Conservation (phyloP, 2,888 invertebrate species). For the Erebia epiphron region DNA sequence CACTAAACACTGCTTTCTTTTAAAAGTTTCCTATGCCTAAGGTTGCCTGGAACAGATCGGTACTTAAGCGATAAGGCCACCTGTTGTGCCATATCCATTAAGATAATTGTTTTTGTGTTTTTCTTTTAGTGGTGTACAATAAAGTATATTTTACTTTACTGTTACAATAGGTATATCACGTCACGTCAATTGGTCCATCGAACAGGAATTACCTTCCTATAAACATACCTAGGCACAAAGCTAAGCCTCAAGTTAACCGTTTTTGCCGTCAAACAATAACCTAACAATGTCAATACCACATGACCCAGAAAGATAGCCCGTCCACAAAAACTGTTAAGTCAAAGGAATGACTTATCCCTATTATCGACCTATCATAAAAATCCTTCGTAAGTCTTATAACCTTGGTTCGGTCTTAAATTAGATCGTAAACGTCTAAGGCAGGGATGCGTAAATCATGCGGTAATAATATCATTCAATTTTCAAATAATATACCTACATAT, state of each 20-base stretch:
- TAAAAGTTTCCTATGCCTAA: too few species aligned
- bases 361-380: constrained; percentile 7
- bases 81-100: too few species aligned
- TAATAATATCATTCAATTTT: not conserved
- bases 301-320: constrained; percentile 9
- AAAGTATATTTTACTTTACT: too few species aligned
- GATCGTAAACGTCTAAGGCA: constrained; percentile 1
- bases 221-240: not conserved
- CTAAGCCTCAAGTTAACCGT: not conserved
- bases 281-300: not conserved
- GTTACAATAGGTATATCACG: too few species aligned
- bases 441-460: not conserved
- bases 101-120: too few species aligned
- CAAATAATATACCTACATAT: not conserved
- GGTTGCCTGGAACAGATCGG: too few species aligned
- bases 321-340: constrained; percentile 5
- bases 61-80: too few species aligned
- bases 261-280: not conserved
- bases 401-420: constrained; percentile 8
- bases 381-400: constrained; percentile 9
- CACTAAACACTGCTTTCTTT: too few species aligned
- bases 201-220: too few species aligned
- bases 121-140: too few species aligned
- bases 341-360: constrained; percentile 15
- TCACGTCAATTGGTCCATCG: too few species aligned